Conservation (phyloP, 2,888 invertebrate genomes). For the Nephrotoma flavescens region DNA sequence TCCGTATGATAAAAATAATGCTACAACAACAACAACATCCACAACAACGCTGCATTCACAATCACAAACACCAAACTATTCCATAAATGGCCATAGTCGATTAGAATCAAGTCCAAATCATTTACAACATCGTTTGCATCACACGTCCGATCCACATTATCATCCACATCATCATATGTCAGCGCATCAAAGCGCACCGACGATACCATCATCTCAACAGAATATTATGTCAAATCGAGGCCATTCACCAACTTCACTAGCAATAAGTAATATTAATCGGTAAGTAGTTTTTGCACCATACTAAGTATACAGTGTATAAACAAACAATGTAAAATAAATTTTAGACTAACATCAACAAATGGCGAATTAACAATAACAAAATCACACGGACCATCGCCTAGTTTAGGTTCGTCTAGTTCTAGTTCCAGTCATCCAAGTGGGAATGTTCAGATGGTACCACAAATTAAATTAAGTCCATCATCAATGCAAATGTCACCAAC, state of each 20-base stretch:
- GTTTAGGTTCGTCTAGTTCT: constrained; percentile 20
- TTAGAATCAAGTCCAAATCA: constrained; percentile 22
- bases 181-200: not conserved
- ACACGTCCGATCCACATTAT: constrained; percentile 23
- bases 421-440: constrained; percentile 16
- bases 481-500: constrained; percentile 44
- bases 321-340: constrained; percentile 7
- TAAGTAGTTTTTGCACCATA: constrained; percentile 23
- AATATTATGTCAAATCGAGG: constrained; percentile 19
- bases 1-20: constrained; percentile 1
- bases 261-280: constrained; percentile 39
- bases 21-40: constrained; percentile 1
- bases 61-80: constrained; percentile 18
- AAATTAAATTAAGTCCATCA: constrained; percentile 49
- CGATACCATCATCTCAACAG: constrained; percentile 14
- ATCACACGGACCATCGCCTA: constrained; percentile 42
- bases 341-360: constrained; percentile 57
- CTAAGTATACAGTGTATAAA: not conserved
- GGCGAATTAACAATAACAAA: constrained; percentile 74
- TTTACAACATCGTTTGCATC: constrained; percentile 5
- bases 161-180: constrained; percentile 12
- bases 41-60: constrained; percentile 11
- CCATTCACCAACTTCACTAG: constrained; percentile 15
- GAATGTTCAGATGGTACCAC: constrained; percentile 14
- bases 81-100: constrained; percentile 16